Evolutionary conservation across 1,140 invertebrate genomes (phyloP).

Genomic region (Bombus impatiens): DNA sequence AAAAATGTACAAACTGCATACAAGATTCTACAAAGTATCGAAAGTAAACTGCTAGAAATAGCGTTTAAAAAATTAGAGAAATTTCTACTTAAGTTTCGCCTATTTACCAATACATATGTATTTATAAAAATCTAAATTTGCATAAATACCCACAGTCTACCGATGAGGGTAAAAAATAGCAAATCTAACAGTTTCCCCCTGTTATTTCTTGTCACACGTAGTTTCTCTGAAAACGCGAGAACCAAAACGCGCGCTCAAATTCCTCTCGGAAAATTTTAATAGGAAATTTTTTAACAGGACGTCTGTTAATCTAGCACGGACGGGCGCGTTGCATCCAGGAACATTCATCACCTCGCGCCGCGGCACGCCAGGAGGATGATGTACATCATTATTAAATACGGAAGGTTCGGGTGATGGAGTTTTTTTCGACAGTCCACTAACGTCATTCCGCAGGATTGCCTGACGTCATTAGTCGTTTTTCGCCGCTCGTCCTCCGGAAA

Average conservation of each 20-base stretch:
- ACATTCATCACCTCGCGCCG: conserved; percentile 62
- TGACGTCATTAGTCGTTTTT: conserved; percentile 69
- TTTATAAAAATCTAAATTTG: too few relatives aligned
- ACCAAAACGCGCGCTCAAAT: background rate
- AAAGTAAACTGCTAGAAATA: too few relatives aligned
- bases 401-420: conserved; percentile 65
- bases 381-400: conserved; percentile 72
- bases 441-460: conserved; percentile 63
- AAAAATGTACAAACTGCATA: too few relatives aligned
- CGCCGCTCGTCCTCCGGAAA: conserved; percentile 61
- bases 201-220: too few relatives aligned
- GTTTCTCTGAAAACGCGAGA: too few relatives aligned
- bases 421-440: conserved; percentile 67
- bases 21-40: too few relatives aligned
- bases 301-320: conserved; percentile 45
- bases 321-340: conserved; percentile 22
- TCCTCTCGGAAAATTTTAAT: conserved; percentile 53
- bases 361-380: conserved; percentile 50
- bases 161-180: too few relatives aligned
- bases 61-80: too few relatives aligned
- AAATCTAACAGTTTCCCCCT: too few relatives aligned
- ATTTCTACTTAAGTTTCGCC: too few relatives aligned
- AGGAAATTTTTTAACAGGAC: conserved; percentile 49
- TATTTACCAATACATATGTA: too few relatives aligned
- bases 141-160: too few relatives aligned